Evolutionary conservation across 2,888 invertebrate species (phyloP).

Genomic region (Coleophora deauratella): DNA sequence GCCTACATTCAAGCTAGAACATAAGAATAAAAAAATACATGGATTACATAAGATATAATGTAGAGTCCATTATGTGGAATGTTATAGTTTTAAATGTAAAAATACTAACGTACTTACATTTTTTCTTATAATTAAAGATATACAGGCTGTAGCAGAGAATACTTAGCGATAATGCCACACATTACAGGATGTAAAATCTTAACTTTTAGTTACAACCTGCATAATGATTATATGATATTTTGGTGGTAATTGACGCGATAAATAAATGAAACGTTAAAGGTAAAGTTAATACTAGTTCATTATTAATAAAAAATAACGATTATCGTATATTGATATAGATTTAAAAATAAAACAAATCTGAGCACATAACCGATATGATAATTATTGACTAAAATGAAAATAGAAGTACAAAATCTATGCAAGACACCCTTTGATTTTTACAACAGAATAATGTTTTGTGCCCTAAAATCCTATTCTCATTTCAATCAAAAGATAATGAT

Average conservation of each 20-base stretch:
- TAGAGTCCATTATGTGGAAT: background rate
- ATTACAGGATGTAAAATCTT: too few relatives aligned
- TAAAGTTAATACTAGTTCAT: background rate
- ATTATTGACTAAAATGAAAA: slow-evolving; percentile 64
- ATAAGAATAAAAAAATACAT: background rate
- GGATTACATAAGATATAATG: background rate
- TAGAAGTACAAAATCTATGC: slow-evolving; percentile 46
- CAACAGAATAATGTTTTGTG: slow-evolving; percentile 29
- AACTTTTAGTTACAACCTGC: too few relatives aligned
- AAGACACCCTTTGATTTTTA: slow-evolving; percentile 11
- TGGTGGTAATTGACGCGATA: too few relatives aligned
- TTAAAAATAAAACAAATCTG: background rate
- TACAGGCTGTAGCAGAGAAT: too few relatives aligned
- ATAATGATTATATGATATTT: too few relatives aligned
- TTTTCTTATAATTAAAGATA: too few relatives aligned
- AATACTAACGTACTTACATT: too few relatives aligned
- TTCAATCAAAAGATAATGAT: slow-evolving; percentile 39
- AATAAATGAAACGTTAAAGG: too few relatives aligned
- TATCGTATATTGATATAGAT: background rate
- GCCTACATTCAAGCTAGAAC: slow-evolving; percentile 19
- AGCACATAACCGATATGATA: background rate
- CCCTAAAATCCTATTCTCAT: slow-evolving; percentile 65
- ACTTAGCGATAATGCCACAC: too few relatives aligned
- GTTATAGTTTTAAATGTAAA: too few relatives aligned
- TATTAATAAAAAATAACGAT: background rate